Evolutionary conservation across 2,113 vertebrate species (phyloP).

Genomic region (Oncorhynchus mykiss): DNA sequence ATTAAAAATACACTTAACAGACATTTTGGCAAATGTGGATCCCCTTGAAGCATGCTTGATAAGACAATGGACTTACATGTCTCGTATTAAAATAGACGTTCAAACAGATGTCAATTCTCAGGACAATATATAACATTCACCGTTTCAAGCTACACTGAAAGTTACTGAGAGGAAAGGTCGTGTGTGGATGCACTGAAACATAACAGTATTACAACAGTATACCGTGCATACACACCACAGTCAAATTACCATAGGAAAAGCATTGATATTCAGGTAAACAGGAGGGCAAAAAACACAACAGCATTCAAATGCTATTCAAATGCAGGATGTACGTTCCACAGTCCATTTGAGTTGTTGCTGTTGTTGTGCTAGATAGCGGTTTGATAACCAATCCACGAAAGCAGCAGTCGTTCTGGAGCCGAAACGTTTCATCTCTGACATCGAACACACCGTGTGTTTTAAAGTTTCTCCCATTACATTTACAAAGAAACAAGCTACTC

Average conservation of each 20-base stretch:
- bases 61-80: slow-evolving; percentile 24
- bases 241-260: neutral
- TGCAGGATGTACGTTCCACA: slow-evolving; percentile 13
- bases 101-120: slow-evolving; percentile 38
- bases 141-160: slow-evolving; percentile 48
- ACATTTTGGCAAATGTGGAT: slow-evolving; percentile 7
- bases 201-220: slow-evolving; percentile 9
- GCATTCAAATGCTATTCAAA: slow-evolving; percentile 18
- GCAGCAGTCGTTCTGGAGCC: neutral
- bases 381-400: neutral
- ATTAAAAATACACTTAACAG: slow-evolving; percentile 13
- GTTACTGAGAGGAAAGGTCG: slow-evolving; percentile 12
- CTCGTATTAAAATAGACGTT: no score
- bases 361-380: neutral
- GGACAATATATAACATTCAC: slow-evolving; percentile 1
- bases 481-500: neutral
- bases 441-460: slow-evolving; percentile 24
- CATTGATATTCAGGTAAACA: slow-evolving; percentile 42
- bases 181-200: slow-evolving; percentile 27
- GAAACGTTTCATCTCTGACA: neutral
- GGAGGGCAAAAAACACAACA: slow-evolving; percentile 41
- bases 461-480: slow-evolving; percentile 38
- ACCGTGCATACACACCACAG: slow-evolving; percentile 10
- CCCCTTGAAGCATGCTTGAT: slow-evolving; percentile 36
- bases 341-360: neutral